Evolutionary conservation across 2,888 invertebrate genomes (phyloP).

Genomic region (Patella depressa): DNA sequence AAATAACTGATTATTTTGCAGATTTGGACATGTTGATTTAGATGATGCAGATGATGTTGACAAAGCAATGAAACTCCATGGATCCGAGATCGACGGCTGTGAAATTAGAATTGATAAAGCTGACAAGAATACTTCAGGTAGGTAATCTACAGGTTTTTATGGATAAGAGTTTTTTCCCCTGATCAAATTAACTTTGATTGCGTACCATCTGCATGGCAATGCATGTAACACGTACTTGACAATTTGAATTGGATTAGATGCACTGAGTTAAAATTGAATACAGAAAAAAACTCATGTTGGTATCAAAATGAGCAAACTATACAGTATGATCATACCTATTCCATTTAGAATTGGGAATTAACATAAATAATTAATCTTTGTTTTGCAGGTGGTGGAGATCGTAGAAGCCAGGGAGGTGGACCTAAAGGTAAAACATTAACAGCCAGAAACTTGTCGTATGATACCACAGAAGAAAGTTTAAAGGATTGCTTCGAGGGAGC

Average conservation of each 20-base stretch:
- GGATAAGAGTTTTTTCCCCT: too few relatives aligned
- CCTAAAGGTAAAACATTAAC: background rate
- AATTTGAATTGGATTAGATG: too few relatives aligned
- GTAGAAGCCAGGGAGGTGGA: background rate
- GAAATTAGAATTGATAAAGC: conserved; percentile 10
- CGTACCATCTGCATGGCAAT: too few relatives aligned
- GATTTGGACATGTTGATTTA: conserved; percentile 7
- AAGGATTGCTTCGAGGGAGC: background rate
- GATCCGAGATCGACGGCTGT: background rate
- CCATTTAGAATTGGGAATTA: too few relatives aligned
- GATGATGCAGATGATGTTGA: background rate
- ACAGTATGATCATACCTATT: too few relatives aligned
- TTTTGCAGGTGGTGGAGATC: background rate
- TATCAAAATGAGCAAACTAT: too few relatives aligned
- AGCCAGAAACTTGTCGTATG: background rate
- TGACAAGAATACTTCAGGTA: background rate
- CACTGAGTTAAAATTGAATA: too few relatives aligned
- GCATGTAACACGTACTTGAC: too few relatives aligned
- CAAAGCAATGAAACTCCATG: background rate
- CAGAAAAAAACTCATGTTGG: too few relatives aligned
- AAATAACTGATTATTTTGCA: background rate
- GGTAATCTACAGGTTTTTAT: background rate
- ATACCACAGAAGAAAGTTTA: conserved; percentile 1
- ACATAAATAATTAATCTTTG: too few relatives aligned
- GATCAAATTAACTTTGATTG: too few relatives aligned